A percentile compares a stretch with the other conserved stretches of the same genome.
These are phyloP conservation scores for Sceliomorpha sp. DNA, from an alignment of 2,888 invertebrate genomes.

Conservation along the genomic window DNA sequence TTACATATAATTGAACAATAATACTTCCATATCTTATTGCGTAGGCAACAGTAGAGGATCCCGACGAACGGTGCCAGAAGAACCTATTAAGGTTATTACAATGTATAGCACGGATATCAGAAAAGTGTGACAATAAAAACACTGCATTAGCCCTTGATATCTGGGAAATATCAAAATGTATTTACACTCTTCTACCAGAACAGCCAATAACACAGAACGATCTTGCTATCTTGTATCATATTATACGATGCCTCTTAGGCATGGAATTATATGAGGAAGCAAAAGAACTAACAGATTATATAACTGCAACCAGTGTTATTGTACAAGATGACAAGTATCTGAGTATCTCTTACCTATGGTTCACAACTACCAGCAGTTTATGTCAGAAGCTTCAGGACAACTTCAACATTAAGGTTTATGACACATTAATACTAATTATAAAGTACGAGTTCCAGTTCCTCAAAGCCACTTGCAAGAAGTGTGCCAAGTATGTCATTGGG, in stretches of 20 bases:
- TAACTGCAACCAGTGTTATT: constrained; percentile 52
- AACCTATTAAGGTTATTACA: constrained; percentile 14
- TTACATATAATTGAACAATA: too few species aligned
- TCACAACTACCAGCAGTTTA: constrained; percentile 27
- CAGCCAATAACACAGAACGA: constrained; percentile 63
- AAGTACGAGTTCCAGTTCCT: constrained; percentile 53
- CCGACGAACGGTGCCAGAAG: neutral
- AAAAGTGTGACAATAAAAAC: neutral
- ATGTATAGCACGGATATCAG: constrained; percentile 20
- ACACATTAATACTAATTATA: constrained; percentile 30
- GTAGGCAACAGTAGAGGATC: too few species aligned
- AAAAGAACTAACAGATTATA: constrained; percentile 56
- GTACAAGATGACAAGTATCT: constrained; percentile 23
- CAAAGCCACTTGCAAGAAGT: constrained; percentile 27
- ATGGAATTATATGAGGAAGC: constrained; percentile 64
- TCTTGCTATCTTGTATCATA: constrained; percentile 67
- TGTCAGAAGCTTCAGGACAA: constrained; percentile 12
- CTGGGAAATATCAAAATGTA: constrained; percentile 51
- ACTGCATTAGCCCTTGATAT: constrained; percentile 55
- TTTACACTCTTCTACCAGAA: constrained; percentile 58
- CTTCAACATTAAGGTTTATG: constrained; percentile 17
- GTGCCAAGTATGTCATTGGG: constrained; percentile 49
- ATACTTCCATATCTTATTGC: too few species aligned
- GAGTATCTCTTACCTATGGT: constrained; percentile 62
- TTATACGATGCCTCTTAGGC: constrained; percentile 62